Conservation (phyloP, 2,113 vertebrate species). For the Coptodon rendalli region DNA sequence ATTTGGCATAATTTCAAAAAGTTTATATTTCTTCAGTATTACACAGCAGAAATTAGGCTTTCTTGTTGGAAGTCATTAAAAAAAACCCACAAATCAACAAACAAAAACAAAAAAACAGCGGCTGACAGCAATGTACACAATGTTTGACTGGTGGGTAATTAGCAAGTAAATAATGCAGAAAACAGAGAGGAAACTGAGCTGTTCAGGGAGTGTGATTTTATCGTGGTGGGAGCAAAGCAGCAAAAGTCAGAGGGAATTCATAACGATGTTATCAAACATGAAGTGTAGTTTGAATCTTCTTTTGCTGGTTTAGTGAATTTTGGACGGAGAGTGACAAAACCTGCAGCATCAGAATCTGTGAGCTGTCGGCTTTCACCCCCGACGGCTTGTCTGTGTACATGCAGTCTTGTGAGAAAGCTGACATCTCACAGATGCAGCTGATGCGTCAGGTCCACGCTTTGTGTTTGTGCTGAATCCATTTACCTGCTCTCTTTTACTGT, state of each 20-base stretch:
- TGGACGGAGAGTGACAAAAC: too few relatives aligned
- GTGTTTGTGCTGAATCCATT: not conserved
- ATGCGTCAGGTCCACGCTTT: rapidly evolving
- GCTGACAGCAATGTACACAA: not conserved
- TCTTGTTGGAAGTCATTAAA: not conserved
- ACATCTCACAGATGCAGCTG: not conserved
- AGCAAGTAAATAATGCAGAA: not conserved
- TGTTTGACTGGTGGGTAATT: not conserved
- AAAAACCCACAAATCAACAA: not conserved
- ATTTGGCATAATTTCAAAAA: not conserved
- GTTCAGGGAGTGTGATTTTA: not conserved
- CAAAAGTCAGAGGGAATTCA: not conserved
- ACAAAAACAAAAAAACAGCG: not conserved
- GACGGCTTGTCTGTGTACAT: not conserved
- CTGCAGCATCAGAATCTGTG: not conserved
- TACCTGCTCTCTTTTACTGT: not conserved
- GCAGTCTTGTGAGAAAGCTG: not conserved
- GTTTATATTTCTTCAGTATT: not conserved
- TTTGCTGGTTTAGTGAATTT: not conserved
- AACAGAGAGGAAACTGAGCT: not conserved
- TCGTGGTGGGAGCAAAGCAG: not conserved
- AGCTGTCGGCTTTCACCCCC: not conserved
- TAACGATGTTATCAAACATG: not conserved
- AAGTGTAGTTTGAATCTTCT: not conserved
- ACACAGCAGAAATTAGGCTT: not conserved